A percentile compares a stretch with the other conserved stretches of the same genome.
Evolutionary conservation across 1,140 invertebrate genomes (phyloP).

Genomic region (Dendroctonus ponderosae): DNA sequence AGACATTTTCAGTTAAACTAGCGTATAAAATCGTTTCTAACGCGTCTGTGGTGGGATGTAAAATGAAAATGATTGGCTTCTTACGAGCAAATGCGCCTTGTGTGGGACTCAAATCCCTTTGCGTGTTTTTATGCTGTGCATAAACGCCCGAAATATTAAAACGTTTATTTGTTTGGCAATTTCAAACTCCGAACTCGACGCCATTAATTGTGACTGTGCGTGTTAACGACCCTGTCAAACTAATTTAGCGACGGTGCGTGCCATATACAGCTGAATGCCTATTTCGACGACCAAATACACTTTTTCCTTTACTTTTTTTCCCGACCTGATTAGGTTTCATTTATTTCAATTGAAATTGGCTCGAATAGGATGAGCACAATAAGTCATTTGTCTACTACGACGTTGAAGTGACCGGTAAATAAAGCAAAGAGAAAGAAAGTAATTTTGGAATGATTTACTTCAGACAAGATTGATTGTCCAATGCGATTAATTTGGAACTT

Average conservation of each 20-base stretch:
- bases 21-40: too few relatives aligned
- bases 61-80: too few relatives aligned
- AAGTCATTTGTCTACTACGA: too few relatives aligned
- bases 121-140: constrained; percentile 1
- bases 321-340: neutral
- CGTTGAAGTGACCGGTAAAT: too few relatives aligned
- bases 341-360: too few relatives aligned
- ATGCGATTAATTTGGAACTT: too few relatives aligned
- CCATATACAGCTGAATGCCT: neutral
- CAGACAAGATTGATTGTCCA: too few relatives aligned
- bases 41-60: too few relatives aligned
- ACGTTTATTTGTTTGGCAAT: constrained; percentile 8
- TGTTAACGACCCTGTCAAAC: constrained; percentile 9
- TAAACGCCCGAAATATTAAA: constrained; percentile 3
- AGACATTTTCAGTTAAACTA: too few relatives aligned
- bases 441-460: too few relatives aligned
- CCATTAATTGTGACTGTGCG: constrained; percentile 5
- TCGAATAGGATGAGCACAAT: too few relatives aligned
- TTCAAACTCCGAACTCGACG: neutral
- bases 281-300: constrained; percentile 5
- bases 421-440: too few relatives aligned
- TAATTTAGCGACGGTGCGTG: constrained; percentile 11
- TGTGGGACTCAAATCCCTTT: neutral
- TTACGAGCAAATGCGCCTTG: neutral
- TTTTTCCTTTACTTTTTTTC: neutral